These are phyloP conservation scores for Megamerina dolium DNA, from an alignment of 2,888 invertebrate genomes.

Conservation along the genomic window DNA sequence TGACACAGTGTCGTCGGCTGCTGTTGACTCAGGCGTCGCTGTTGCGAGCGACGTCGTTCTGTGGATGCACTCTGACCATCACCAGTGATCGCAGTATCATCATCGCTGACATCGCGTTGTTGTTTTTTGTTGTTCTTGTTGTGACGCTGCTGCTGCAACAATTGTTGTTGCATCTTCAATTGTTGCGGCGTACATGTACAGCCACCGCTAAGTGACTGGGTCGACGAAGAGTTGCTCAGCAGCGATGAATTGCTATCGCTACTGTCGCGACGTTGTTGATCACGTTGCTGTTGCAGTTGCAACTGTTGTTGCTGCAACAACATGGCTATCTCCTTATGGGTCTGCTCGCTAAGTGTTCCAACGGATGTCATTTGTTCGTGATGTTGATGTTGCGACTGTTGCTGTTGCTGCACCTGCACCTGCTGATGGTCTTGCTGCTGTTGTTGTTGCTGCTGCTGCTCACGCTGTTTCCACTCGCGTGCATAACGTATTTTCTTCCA, in stretches of 20 bases:
- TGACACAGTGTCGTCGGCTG: constrained; percentile 33
- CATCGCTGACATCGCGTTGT: constrained; percentile 15
- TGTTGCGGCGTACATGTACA: constrained; percentile 37
- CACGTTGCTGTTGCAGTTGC: constrained; percentile 30
- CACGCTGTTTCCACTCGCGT: constrained; percentile 47
- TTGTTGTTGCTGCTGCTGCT: constrained; percentile 30
- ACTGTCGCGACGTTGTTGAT: constrained; percentile 44
- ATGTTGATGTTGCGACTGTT: constrained; percentile 10
- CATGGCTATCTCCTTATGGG: constrained; percentile 33
- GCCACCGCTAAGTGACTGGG: constrained; percentile 31
- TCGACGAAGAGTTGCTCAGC: constrained; percentile 46
- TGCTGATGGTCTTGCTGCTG: constrained; percentile 19
- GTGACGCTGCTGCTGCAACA: constrained; percentile 13
- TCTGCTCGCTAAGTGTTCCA: constrained; percentile 22
- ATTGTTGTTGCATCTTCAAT: constrained; percentile 21
- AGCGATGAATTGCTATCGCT: constrained; percentile 48
- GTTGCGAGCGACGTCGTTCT: constrained; percentile 18
- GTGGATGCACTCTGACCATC: too few species aligned
- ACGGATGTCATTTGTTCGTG: constrained; percentile 26
- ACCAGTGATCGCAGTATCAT: constrained; percentile 9
- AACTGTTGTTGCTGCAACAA: constrained; percentile 27
- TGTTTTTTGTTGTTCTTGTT: background rate
- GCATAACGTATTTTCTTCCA: constrained; percentile 50
- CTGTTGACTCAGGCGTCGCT: constrained; percentile 42
- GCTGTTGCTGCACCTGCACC: constrained; percentile 6